Evolutionary conservation across 2,888 invertebrate genomes (phyloP).

Genomic region (Hypselothyrea guttata): DNA sequence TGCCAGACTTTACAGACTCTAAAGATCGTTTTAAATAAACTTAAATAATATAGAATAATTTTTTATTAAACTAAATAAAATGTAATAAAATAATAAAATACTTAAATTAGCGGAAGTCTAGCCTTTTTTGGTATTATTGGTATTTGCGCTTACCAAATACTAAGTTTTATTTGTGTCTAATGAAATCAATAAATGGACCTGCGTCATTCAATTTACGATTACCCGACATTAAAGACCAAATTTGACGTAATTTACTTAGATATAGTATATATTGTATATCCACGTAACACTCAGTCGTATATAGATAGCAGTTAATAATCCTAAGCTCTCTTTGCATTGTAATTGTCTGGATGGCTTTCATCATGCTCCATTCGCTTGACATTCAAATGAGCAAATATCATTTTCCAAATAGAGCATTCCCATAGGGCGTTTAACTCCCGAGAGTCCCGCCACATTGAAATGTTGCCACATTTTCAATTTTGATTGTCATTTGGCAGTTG

Average conservation of each 20-base stretch:
- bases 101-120: no score
- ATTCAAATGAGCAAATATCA: slow-evolving; percentile 8
- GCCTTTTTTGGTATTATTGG: no score
- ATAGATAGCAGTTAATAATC: slow-evolving; percentile 5
- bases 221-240: neutral
- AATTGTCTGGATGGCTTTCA: no score
- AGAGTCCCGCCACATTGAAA: slow-evolving; percentile 5
- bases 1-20: no score
- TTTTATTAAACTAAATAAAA: no score
- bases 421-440: neutral
- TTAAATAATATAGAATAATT: no score
- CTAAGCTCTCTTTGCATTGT: no score
- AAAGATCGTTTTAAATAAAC: no score
- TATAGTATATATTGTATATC: neutral
- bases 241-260: neutral
- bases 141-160: no score
- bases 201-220: neutral
- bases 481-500: slow-evolving; percentile 7
- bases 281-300: no score
- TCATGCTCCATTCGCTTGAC: no score
- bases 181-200: slow-evolving; percentile 10
- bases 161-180: neutral
- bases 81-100: no score
- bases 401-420: slow-evolving; percentile 14
- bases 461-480: slow-evolving; percentile 37